These are phyloP conservation scores for Linnaemya vulpina DNA, from an alignment of 2,888 invertebrate species.

Conservation along the genomic window DNA sequence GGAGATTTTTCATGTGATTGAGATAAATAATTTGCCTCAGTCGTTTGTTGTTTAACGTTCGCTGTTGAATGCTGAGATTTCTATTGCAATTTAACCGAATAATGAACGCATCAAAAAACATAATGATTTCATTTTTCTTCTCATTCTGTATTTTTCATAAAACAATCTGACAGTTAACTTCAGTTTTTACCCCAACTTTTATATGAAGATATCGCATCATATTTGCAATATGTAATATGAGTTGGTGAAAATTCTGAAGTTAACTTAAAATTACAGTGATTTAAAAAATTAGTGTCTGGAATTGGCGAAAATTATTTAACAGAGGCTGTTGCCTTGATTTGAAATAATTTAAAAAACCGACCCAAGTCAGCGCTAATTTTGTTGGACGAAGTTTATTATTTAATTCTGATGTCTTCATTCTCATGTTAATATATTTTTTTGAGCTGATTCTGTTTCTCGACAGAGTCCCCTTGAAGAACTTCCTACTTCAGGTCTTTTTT, in stretches of 20 bases:
- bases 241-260: not conserved
- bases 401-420: no score
- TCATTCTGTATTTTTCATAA: slow-evolving; percentile 62
- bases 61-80: slow-evolving; percentile 46
- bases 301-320: no score
- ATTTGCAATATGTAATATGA: slow-evolving; percentile 1
- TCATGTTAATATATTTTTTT: no score
- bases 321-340: no score
- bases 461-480: no score
- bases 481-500: no score
- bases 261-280: not conserved
- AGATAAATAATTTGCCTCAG: slow-evolving; percentile 57
- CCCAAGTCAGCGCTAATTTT: no score
- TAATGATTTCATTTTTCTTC: slow-evolving; percentile 75
- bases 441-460: no score
- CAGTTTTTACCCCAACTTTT: slow-evolving; percentile 55
- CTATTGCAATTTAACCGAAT: slow-evolving; percentile 80
- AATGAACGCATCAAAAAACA: slow-evolving; percentile 81
- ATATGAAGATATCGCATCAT: not conserved
- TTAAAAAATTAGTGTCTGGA: no score
- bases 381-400: no score
- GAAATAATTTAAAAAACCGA: no score
- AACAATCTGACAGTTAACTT: slow-evolving; percentile 73
- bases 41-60: slow-evolving; percentile 67
- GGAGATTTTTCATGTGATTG: slow-evolving; percentile 25